phyloP scores from a whole-genome alignment of 1,140 invertebrate species.

The Prorops nasuta region DNA sequence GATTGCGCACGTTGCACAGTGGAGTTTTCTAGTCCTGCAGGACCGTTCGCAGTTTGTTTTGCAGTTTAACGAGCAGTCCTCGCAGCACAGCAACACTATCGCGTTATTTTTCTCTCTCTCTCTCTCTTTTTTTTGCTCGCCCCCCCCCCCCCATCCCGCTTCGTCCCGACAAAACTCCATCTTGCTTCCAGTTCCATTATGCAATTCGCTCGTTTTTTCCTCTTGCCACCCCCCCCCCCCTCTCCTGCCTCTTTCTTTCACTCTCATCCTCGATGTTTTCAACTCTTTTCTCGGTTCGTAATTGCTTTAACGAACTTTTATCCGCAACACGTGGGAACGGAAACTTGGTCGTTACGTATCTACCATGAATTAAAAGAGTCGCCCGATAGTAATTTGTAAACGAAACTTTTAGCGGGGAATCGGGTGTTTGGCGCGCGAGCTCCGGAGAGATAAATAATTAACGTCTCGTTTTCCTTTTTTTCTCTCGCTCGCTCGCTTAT shows the following conservation, averaged over 20 bases:
- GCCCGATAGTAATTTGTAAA: neutral
- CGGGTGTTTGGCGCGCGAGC: no score
- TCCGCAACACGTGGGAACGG: neutral
- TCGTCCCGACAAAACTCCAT: neutral
- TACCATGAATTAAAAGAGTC: neutral
- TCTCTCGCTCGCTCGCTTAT: slow-evolving; percentile 13
- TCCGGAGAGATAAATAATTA: no score
- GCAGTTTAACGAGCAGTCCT: slow-evolving; percentile 29
- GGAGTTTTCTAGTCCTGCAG: no score
- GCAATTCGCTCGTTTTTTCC: neutral
- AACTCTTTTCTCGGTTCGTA: slow-evolving; percentile 6
- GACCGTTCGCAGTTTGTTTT: slow-evolving; percentile 26
- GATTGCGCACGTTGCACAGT: no score
- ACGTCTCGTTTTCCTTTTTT: no score
- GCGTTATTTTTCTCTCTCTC: neutral
- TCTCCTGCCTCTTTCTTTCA: neutral
- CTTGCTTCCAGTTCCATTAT: neutral
- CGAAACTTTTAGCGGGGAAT: no score
- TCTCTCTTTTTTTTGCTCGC: slow-evolving; percentile 1
- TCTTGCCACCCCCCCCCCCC: no score
- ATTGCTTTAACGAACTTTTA: slow-evolving; percentile 19
- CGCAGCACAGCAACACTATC: slow-evolving; percentile 13
- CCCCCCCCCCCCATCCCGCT: neutral
- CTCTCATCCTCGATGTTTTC: no score
- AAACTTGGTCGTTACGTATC: neutral